These are phyloP conservation scores for Formica exsecta DNA, from an alignment of 1,140 invertebrate species.

Conservation along the genomic window DNA sequence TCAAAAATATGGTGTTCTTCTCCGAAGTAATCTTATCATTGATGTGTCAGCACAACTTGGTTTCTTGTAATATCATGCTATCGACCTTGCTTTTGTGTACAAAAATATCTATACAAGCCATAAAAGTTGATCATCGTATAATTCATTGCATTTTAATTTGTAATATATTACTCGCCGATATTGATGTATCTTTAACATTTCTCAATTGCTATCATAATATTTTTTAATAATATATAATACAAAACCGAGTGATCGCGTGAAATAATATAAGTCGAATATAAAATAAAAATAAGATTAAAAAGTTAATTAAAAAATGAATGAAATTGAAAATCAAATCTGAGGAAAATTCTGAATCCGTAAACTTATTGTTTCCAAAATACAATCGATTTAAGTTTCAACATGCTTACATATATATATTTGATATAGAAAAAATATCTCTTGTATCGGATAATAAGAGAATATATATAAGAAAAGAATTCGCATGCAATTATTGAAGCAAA, in stretches of 20 bases:
- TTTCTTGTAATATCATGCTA: constrained; percentile 37
- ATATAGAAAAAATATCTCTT: too few relatives aligned
- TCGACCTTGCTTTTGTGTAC: background rate
- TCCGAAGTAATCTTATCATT: constrained; percentile 31
- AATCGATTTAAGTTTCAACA: too few relatives aligned
- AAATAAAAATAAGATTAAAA: background rate
- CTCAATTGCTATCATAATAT: background rate
- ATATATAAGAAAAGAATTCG: too few relatives aligned
- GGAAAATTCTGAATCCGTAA: too few relatives aligned
- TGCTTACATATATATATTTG: too few relatives aligned
- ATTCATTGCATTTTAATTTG: background rate
- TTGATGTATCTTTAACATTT: background rate
- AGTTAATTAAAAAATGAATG: background rate
- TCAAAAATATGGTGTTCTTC: background rate
- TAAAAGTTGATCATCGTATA: background rate
- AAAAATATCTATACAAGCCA: background rate
- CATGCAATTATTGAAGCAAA: too few relatives aligned
- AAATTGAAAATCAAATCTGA: constrained; percentile 5
- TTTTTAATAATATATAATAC: background rate
- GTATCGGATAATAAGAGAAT: too few relatives aligned
- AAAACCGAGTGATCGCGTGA: background rate
- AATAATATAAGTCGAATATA: too few relatives aligned
- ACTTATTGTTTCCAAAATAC: too few relatives aligned
- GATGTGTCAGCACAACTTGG: constrained; percentile 2
- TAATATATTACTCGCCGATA: background rate